Base-by-base conservation (phyloP, 1,140 invertebrate genomes). In the Gonatopus flavifemur region DNA sequence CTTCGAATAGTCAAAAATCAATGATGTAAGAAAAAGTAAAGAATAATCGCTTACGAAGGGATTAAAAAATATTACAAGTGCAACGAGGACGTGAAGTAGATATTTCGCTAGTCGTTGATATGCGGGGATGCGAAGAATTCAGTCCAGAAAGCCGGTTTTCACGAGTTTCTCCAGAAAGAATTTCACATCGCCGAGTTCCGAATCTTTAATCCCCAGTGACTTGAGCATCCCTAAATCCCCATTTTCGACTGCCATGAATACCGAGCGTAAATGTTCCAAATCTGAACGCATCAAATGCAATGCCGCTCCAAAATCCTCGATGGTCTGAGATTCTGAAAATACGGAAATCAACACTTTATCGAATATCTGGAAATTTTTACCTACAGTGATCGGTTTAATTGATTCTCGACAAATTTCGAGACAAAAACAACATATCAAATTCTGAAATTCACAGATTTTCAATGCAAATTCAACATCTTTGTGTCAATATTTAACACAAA, bases 141-240 rank as follows among this genome's bases (percentile, higher is more conserved):
- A 96, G 81, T 96, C 93, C 66, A 97, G 86, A 80, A 98, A 97
- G 53, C 94, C 94, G 50, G 94, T 98, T 76, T 95, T 94, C 33
- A 96, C 91, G 54, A 98, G 84, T 79, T 96, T 96, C 79, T 97
- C 94, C 50, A 96, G 83, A 82, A 98, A 97, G 81, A 97, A 97
- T 71, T 96, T 95, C 19, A 97, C 93, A 70, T 97, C 94, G n/a
- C 93, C 93, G 21, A 96, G 81, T 72, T 98, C 94, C 0, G 93
- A 94, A 74, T 96, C 93, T 76, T 95, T 94, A 71, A 96, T 95
- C 35, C 94, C 94, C 20, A 96, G 81, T 8, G 91, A 93, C 73
- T 95, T 95, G 30, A 98, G 81, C 87, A 94, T 93, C 45, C 92
- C 91, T 13, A 95, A 81, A 72, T 96, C 93, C 3, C 94, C 94